phyloP scores from a whole-genome alignment of 1,140 invertebrate genomes.

The Drosophila arawakana region DNA sequence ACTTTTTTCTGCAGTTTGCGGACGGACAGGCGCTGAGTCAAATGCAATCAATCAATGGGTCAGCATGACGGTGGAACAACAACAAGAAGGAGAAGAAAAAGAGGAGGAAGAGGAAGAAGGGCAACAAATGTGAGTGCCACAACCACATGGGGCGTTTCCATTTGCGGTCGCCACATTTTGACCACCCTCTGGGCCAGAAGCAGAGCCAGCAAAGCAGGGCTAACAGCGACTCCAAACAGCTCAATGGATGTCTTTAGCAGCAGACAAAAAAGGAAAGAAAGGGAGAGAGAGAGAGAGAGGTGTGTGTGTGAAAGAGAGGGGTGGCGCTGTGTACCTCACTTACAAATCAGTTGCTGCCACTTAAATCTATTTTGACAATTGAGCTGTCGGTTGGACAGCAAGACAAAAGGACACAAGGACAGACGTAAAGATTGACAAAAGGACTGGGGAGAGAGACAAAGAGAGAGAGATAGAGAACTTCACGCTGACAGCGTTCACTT shows the following conservation, averaged over 20 bases:
- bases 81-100: neutral
- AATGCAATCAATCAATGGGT: slow-evolving; percentile 82
- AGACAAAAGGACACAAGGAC: neutral
- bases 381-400: slow-evolving; percentile 58
- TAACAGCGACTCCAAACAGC: slow-evolving; percentile 15
- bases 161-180: slow-evolving; percentile 69
- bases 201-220: neutral
- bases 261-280: neutral
- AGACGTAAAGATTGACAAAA: neutral
- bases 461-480: neutral
- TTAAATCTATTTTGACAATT: slow-evolving; percentile 84
- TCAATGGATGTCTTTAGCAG: neutral
- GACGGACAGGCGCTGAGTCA: slow-evolving; percentile 45
- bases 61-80: slow-evolving; percentile 62
- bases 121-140: slow-evolving; percentile 23
- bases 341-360: slow-evolving; percentile 74
- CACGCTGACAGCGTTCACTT: slow-evolving; percentile 66
- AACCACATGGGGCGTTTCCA: slow-evolving; percentile 82
- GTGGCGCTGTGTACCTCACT: slow-evolving; percentile 43
- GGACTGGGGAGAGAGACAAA: neutral
- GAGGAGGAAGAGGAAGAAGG: neutral
- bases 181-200: slow-evolving; percentile 60
- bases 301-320: neutral
- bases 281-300: neutral
- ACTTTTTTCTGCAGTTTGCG: slow-evolving; percentile 32